Percentiles rank a stretch among this genome's conserved stretches.
Evolutionary conservation across 2,888 invertebrate genomes (phyloP).

Genomic region (Meiosimyza decipiens): DNA sequence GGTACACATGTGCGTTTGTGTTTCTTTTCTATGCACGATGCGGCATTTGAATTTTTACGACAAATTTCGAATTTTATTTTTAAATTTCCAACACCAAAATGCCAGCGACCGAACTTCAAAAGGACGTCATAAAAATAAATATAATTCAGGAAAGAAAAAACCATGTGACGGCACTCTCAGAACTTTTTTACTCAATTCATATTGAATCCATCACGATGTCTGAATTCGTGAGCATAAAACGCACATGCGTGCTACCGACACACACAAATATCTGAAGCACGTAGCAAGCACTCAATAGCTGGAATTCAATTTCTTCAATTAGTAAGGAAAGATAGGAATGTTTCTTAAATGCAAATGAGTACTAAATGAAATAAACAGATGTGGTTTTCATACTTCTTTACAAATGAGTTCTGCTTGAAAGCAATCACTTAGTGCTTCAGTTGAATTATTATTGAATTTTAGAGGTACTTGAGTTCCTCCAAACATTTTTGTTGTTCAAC

Average conservation of each 20-base stretch:
- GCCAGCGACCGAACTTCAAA: conserved; percentile 39
- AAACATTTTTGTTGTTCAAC: background rate
- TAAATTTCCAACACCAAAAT: conserved; percentile 16
- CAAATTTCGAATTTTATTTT: conserved; percentile 28
- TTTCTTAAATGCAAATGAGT: conserved; percentile 9
- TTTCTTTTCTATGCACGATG: too few species aligned
- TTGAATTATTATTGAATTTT: too few species aligned
- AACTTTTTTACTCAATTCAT: conserved; percentile 42
- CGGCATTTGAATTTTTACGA: background rate
- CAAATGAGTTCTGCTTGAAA: conserved; percentile 46
- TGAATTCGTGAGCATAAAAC: conserved; percentile 33
- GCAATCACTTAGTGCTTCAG: too few species aligned
- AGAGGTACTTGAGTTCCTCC: background rate
- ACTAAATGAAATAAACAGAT: conserved; percentile 46
- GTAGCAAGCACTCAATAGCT: conserved; percentile 19
- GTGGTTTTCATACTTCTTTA: conserved; percentile 47
- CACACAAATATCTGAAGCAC: conserved; percentile 17
- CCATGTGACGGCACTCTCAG: conserved; percentile 38
- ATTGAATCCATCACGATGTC: conserved; percentile 56
- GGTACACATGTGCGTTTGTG: too few species aligned
- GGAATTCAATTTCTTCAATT: conserved; percentile 48
- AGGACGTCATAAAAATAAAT: conserved; percentile 54
- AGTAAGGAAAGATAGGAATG: conserved; percentile 50
- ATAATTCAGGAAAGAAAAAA: conserved; percentile 40
- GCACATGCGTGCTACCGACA: conserved; percentile 33